Percentiles rank a stretch among this genome's conserved stretches.
These are phyloP conservation scores for Engraulis encrasicolus DNA, from an alignment of 2,113 vertebrate species.

Conservation along the genomic window DNA sequence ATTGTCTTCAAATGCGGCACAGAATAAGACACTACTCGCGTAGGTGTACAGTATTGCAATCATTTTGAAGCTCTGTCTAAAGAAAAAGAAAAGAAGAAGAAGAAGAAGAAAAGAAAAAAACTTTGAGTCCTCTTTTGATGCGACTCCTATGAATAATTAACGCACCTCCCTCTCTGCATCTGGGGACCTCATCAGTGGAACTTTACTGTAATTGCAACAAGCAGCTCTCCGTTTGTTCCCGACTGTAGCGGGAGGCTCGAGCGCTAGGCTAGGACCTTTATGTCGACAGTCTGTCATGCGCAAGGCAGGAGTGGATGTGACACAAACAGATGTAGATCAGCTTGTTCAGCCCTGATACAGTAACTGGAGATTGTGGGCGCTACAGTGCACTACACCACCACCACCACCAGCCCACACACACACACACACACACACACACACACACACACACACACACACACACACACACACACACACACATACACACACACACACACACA, in stretches of 20 bases:
- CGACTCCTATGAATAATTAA: conserved; percentile 68
- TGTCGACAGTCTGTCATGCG: conserved; percentile 50
- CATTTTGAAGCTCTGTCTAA: neutral
- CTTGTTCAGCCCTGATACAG: conserved; percentile 53
- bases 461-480: too few species aligned
- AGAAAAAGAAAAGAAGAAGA: conserved; percentile 24
- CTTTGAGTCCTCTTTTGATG: conserved; percentile 61
- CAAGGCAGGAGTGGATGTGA: conserved; percentile 63
- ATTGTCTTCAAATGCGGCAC: conserved; percentile 46
- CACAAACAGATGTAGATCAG: conserved; percentile 61
- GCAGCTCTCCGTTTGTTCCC: conserved; percentile 67
- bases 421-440: too few species aligned
- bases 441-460: too few species aligned
- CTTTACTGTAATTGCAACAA: conserved; percentile 66
- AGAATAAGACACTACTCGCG: conserved; percentile 35
- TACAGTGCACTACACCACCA: too few species aligned
- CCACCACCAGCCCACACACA: too few species aligned
- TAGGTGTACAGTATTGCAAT: conserved; percentile 11
- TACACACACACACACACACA: conserved; percentile 27
- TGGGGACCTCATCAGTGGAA: conserved; percentile 65
- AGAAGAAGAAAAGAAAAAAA: conserved; percentile 28
- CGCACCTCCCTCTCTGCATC: conserved; percentile 47
- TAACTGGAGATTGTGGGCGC: too few species aligned
- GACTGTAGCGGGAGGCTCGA: conserved; percentile 52
- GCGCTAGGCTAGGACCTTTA: conserved; percentile 42